Base-by-base conservation (phyloP, 2,113 vertebrate genomes). In the Phylloscopus trochilus region DNA sequence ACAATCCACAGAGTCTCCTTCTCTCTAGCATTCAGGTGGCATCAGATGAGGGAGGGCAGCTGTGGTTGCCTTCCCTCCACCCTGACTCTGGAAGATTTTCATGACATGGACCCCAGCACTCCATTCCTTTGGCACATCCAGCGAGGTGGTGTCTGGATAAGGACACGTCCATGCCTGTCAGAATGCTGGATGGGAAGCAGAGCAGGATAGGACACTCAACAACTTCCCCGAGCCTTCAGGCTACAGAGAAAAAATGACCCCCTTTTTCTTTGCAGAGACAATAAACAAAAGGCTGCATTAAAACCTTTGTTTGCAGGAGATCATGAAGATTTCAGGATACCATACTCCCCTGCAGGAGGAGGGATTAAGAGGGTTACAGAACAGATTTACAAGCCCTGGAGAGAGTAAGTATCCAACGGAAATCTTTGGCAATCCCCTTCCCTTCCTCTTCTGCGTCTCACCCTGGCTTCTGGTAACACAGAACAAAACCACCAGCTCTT, bases 201-300 rank as follows among this genome's bases (percentile, higher is more conserved):
- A 83, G 55, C 70, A 74, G 23, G 27, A 77, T 35, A 39, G 64
- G 69, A 74, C 31, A 33, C 21, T 87, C 9, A 8, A 21, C 55
- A 89, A 77, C 68, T 90, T 92, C 83, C 52, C 63, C 0, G 4
- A 93, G 80, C 80, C 89, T 93, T 59, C 69, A 81, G 95, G 93
- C 90, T 94, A n/a, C 31, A 51, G 31, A 77, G 52, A 30, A 85
- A 70, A 94, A 81, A 66, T 89, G 69, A 88, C 58, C 63, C 18
- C 11, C 11, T 79, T 76, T 77, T 68, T 44, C 70, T 72, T 58
- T 87, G 21, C 66, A 75, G 53, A 90, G 33, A 95, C 80, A 90
- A 90, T 82, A 93, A 90, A 96, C 90, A 94, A 91, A 95, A 62
- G 60, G 49, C 41, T 69, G 19, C 31, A 87, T 93, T 96, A 94